Percentiles rank a stretch among this genome's conserved stretches.
Evolutionary conservation across 2,113 vertebrate species (phyloP).

Genomic region (Urocynchramus pylzowi): DNA sequence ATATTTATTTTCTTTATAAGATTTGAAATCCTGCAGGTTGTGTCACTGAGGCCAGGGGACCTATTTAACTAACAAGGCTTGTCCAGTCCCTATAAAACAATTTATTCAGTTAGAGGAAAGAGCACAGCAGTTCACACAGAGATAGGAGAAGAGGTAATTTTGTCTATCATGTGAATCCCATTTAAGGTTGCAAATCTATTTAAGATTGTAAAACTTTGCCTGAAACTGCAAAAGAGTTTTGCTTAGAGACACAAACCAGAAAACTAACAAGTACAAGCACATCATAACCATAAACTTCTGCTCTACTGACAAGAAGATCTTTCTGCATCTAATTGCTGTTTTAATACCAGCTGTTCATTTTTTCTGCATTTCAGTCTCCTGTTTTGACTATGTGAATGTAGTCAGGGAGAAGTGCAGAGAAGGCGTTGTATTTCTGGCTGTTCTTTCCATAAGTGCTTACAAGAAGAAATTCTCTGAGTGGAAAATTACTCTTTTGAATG

Average conservation of each 20-base stretch:
- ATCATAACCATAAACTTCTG: neutral
- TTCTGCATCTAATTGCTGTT: neutral
- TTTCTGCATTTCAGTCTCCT: slow-evolving; percentile 9
- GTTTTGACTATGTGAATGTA: neutral
- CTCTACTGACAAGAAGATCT: neutral
- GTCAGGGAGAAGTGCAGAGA: neutral
- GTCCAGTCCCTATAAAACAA: neutral
- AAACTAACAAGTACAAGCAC: neutral
- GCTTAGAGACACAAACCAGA: neutral
- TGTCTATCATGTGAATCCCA: neutral
- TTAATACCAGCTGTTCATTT: slow-evolving; percentile 20
- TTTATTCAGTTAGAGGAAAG: neutral
- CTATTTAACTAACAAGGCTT: neutral
- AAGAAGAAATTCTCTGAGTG: neutral
- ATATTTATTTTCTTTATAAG: neutral
- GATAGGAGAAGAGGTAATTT: neutral
- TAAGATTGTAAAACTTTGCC: neutral
- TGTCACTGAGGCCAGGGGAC: neutral
- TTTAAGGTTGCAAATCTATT: neutral
- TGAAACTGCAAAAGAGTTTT: neutral
- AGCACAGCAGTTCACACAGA: neutral
- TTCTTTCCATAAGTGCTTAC: neutral
- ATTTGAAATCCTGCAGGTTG: neutral
- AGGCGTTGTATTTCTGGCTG: neutral
- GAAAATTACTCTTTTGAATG: slow-evolving; percentile 41